A percentile compares a stretch with the other conserved stretches of the same genome.
Conservation (phyloP, 2,888 invertebrate species). For the Disparrhopalites patrizii region DNA sequence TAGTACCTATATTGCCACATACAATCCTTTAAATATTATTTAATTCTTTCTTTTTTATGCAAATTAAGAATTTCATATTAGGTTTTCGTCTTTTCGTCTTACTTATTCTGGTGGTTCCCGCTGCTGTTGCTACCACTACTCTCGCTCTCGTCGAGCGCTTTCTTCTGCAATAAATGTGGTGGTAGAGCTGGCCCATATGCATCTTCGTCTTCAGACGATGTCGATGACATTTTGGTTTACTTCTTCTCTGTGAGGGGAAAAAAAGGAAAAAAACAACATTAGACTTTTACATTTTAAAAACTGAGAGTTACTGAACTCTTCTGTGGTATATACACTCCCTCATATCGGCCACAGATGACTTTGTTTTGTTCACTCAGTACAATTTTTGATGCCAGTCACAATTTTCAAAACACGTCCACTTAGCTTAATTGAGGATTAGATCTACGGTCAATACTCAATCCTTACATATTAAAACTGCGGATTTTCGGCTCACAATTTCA, state of each 20-base stretch:
- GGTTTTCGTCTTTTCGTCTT: background rate
- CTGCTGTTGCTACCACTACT: background rate
- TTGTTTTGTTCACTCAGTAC: too few species aligned
- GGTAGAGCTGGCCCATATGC: slow-evolving; percentile 30
- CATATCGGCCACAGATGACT: too few species aligned
- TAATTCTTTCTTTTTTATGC: background rate
- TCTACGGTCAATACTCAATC: too few species aligned
- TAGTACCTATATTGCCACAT: too few species aligned
- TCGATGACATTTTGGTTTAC: slow-evolving; percentile 18
- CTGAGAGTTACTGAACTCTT: too few species aligned
- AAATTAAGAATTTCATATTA: background rate
- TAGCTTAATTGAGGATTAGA: too few species aligned
- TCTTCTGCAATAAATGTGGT: slow-evolving; percentile 21
- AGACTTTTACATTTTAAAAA: background rate
- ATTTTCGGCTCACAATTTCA: too few species aligned
- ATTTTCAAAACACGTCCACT: too few species aligned
- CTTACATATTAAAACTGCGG: too few species aligned
- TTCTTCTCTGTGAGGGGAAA: background rate
- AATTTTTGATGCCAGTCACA: too few species aligned
- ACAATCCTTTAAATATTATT: background rate
- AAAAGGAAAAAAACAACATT: background rate
- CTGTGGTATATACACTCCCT: too few species aligned
- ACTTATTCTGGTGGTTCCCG: too few species aligned
- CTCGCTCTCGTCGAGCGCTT: background rate
- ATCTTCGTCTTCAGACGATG: slow-evolving; percentile 27